Conservation (phyloP, 2,113 vertebrate species). For the Conger conger region DNA sequence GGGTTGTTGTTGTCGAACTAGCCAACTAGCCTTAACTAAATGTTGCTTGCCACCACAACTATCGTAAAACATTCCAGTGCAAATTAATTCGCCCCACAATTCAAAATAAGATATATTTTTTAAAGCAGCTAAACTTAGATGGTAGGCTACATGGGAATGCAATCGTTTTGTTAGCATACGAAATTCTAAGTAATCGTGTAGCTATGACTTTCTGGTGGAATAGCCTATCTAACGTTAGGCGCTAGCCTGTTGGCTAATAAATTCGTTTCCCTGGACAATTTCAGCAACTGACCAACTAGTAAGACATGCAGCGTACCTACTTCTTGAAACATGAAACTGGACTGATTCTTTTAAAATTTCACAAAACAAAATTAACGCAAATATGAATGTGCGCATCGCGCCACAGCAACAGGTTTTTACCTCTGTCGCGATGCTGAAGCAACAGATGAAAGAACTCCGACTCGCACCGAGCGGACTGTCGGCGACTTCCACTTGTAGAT, state of each 20-base stretch:
- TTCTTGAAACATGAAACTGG: background rate
- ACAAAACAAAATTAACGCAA: background rate
- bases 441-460: constrained; percentile 21
- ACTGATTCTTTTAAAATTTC: background rate
- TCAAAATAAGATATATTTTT: no score
- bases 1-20: no score
- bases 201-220: no score
- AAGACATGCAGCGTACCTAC: background rate
- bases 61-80: no score
- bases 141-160: no score
- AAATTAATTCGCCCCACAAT: no score
- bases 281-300: background rate
- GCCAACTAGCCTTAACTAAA: no score
- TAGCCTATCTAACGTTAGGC: background rate
- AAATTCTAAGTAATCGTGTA: no score
- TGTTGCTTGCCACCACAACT: no score
- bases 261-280: background rate
- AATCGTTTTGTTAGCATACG: no score
- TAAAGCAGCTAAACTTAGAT: no score
- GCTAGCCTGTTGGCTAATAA: background rate
- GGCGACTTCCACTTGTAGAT: constrained; percentile 56
- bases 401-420: constrained; percentile 13
- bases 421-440: constrained; percentile 27
- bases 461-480: constrained; percentile 11
- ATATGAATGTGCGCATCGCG: constrained; percentile 11